Conservation (phyloP, 2,113 vertebrate genomes). For the Nesoenas mayeri region DNA sequence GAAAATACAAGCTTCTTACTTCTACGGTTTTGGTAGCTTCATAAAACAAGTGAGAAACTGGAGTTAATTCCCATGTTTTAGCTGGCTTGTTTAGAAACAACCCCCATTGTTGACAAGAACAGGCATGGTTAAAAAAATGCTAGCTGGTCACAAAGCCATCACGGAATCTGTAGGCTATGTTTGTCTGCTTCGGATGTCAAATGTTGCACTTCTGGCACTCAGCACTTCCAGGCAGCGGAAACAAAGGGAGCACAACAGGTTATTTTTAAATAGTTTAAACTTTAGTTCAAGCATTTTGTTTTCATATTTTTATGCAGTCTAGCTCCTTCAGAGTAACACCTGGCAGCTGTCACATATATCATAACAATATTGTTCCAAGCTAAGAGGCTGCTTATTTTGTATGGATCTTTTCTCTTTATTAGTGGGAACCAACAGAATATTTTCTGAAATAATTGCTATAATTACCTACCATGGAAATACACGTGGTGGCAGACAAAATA, state of each 20-base stretch:
- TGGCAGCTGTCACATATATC: constrained; percentile 59
- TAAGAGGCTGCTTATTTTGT: constrained; percentile 37
- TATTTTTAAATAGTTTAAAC: constrained; percentile 64
- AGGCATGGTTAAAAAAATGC: constrained; percentile 9
- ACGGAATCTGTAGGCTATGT: constrained; percentile 22
- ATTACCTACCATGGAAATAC: background rate
- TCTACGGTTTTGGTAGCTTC: background rate
- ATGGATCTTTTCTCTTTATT: constrained; percentile 5
- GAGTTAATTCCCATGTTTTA: constrained; percentile 7
- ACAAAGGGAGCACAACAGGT: constrained; percentile 53
- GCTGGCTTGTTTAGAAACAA: constrained; percentile 35
- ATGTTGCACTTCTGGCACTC: constrained; percentile 37
- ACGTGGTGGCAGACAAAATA: background rate
- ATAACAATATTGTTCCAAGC: constrained; percentile 29
- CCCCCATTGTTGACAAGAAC: background rate
- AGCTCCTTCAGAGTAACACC: constrained; percentile 43
- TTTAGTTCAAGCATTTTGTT: constrained; percentile 61
- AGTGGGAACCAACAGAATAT: background rate
- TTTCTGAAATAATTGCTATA: constrained; percentile 35
- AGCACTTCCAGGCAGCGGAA: constrained; percentile 44
- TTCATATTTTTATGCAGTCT: constrained; percentile 45
- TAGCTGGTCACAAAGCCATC: constrained; percentile 19
- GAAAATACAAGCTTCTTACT: background rate
- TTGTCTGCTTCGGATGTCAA: constrained; percentile 56
- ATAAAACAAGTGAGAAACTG: constrained; percentile 6